Conservation (phyloP, 2,888 invertebrate species). For the Pterobdella sp. region DNA sequence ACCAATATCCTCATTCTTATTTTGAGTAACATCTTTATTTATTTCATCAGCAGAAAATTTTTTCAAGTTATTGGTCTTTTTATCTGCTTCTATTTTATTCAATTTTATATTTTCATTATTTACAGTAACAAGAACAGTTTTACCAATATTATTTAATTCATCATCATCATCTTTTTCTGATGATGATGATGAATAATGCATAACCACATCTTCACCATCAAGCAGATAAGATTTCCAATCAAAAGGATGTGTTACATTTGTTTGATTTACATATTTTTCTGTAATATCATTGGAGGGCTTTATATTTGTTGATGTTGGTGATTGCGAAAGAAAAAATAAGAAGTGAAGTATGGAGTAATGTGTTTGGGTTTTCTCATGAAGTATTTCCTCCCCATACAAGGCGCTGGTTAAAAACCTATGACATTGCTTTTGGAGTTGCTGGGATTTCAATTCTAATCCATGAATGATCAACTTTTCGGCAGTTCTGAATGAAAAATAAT, state of each 20-base stretch:
- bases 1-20: not conserved
- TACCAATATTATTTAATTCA: not conserved
- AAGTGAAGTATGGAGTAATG: not conserved
- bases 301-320: not conserved
- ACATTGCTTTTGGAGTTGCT: not conserved
- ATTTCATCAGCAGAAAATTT: not conserved
- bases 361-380: not conserved
- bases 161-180: conserved; percentile 5
- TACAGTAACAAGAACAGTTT: not conserved
- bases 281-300: not conserved
- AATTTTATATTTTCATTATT: not conserved
- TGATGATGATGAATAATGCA: not conserved
- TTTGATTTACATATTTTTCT: not conserved
- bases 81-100: not conserved
- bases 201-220: not conserved
- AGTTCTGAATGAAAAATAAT: not conserved
- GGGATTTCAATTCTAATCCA: not conserved
- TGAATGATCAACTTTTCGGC: not conserved
- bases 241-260: not conserved
- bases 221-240: not conserved
- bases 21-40: not conserved
- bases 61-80: not conserved
- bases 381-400: not conserved
- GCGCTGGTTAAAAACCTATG: not conserved
- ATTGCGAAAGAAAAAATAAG: not conserved